Percentiles rank a stretch among this genome's conserved stretches.
Evolutionary conservation across 1,140 invertebrate species (phyloP).

Genomic region (Euwallacea similis): DNA sequence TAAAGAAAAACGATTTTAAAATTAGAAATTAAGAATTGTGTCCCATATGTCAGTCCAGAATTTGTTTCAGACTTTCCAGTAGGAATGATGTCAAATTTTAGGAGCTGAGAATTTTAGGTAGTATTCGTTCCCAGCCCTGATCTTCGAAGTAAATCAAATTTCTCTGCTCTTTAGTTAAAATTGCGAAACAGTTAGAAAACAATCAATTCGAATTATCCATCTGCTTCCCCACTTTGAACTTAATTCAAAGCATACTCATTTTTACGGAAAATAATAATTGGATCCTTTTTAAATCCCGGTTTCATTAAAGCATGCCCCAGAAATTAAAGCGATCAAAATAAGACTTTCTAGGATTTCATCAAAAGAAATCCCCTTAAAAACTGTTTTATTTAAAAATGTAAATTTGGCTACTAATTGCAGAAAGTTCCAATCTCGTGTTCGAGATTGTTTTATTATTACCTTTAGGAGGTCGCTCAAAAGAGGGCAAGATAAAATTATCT

Average conservation of each 20-base stretch:
- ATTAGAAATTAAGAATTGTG: no score
- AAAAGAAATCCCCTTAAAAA: not conserved
- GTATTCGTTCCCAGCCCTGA: no score
- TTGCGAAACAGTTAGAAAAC: no score
- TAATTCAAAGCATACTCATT: not conserved
- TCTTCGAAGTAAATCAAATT: no score
- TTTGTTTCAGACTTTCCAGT: no score
- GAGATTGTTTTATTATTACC: not conserved
- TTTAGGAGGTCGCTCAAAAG: not conserved
- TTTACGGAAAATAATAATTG: conserved; percentile 6
- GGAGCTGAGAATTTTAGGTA: no score
- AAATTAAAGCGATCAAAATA: not conserved
- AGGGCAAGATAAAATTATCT: not conserved
- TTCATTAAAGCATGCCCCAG: not conserved
- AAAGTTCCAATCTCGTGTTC: not conserved
- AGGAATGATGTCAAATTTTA: no score
- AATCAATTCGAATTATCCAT: not conserved
- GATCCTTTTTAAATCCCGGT: not conserved
- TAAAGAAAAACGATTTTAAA: no score
- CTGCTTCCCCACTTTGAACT: not conserved
- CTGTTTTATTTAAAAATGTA: not conserved
- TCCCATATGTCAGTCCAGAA: no score
- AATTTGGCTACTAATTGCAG: not conserved
- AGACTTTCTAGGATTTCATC: not conserved
- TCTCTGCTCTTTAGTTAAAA: no score